Evolutionary conservation across 2,888 invertebrate genomes (phyloP), one percentile per base, ranked within the genome.

Genomic region (Diarsia dahlii): DNA sequence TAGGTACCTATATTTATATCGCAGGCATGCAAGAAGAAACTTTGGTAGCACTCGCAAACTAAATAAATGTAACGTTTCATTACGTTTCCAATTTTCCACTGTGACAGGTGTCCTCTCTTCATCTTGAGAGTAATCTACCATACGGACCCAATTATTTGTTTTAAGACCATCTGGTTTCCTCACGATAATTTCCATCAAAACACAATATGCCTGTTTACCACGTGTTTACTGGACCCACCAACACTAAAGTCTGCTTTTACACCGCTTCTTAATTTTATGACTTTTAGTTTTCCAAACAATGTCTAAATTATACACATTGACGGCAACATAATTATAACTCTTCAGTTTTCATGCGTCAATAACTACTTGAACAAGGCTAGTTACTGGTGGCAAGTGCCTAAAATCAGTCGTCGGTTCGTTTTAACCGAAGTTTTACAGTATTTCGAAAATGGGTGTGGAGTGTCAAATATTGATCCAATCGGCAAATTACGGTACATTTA

Each of bases 391-490:
- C 1, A 15, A 52, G 34, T 50, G 58, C 12, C 13, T 3, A 20
- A 8, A 13, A 15, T 20, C 20, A 39, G 65, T 52, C 12, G 56
- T 62, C 56, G n/a, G 18, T 6, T 23, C 10, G 15, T 62, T 4
- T 20, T n/a, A 15, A 23, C 0, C 1, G 39, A 15, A 46, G 50
- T 46, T 46, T n/a, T 20, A 18, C 58, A 34, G 20, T 23, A 34
- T 23, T 20, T 34, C 46, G 20, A 74, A 65, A 64, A 87, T 87
- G 87, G 72, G 74, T 10, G 39, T 85, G 20, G 23, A 67, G 54
- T 91, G 88, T 68, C 74, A 87, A 78, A 89, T 91, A 74, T 69
- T 89, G 34, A 64, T 90, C 13, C 66, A 78, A n/a, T 84, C 71
- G 48, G 71, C 85, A 20, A 66, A 67, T n/a, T 80, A 85, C 23